A percentile compares a stretch with the other conserved stretches of the same genome.
Conservation (phyloP, 1,140 invertebrate genomes). For the Ylistrum balloti region DNA sequence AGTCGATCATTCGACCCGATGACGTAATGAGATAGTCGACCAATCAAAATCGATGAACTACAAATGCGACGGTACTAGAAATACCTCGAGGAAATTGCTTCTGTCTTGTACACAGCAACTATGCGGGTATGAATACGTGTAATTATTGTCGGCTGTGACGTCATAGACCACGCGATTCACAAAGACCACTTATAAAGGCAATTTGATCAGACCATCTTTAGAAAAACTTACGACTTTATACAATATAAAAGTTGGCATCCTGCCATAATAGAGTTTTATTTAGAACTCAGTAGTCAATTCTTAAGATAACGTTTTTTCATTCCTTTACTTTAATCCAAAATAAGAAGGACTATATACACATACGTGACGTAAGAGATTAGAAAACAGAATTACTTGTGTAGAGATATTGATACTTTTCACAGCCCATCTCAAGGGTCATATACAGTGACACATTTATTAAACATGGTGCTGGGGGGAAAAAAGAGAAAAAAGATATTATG, state of each 20-base stretch:
- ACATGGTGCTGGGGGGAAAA: too few species aligned
- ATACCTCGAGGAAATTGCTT: background rate
- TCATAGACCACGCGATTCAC: background rate
- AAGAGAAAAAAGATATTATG: too few species aligned
- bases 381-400: too few species aligned
- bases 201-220: background rate
- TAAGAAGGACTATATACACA: background rate
- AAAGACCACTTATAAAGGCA: background rate
- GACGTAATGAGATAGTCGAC: constrained; percentile 13
- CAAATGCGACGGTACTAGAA: constrained; percentile 9
- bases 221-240: background rate
- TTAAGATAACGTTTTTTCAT: background rate
- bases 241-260: background rate
- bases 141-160: background rate
- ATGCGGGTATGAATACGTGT: background rate
- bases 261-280: background rate
- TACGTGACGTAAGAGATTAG: too few species aligned
- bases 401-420: too few species aligned
- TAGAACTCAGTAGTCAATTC: background rate
- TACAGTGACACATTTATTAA: too few species aligned
- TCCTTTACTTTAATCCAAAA: background rate
- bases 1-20: constrained; percentile 1
- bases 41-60: constrained; percentile 1
- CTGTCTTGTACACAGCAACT: background rate
- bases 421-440: too few species aligned